Evolutionary conservation across 2,888 invertebrate species (phyloP).

Genomic region (Melanophora roralis): DNA sequence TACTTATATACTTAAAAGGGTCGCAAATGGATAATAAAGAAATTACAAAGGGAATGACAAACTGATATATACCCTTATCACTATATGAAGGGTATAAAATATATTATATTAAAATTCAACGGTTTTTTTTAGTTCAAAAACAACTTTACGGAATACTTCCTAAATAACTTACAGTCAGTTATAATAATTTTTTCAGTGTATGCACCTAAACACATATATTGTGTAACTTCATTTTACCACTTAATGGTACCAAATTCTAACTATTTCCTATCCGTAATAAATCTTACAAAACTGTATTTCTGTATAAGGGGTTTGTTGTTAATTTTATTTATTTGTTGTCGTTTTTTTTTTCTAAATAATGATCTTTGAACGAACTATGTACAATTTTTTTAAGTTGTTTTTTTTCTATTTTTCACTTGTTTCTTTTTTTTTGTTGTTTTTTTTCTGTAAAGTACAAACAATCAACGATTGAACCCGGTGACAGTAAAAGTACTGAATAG

Average conservation of each 20-base stretch:
- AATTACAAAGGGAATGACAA: too few relatives aligned
- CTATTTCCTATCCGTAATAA: neutral
- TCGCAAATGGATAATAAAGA: too few relatives aligned
- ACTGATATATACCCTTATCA: too few relatives aligned
- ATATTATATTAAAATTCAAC: too few relatives aligned
- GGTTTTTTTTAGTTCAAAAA: too few relatives aligned
- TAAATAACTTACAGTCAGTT: too few relatives aligned
- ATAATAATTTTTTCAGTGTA: too few relatives aligned
- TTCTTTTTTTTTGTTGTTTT: conserved; percentile 19
- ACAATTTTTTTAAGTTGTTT: too few relatives aligned
- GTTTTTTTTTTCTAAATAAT: too few relatives aligned
- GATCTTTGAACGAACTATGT: conserved; percentile 56
- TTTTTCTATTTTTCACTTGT: conserved; percentile 70
- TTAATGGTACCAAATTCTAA: conserved; percentile 8
- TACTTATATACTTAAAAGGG: too few relatives aligned
- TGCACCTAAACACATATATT: neutral
- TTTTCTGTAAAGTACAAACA: conserved; percentile 40
- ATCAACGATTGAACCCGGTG: conserved; percentile 67
- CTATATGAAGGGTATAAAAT: too few relatives aligned
- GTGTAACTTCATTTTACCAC: conserved; percentile 45
- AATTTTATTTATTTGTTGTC: conserved; percentile 24
- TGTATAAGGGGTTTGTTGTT: conserved; percentile 27
- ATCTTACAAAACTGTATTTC: neutral
- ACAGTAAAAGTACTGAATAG: conserved; percentile 65
- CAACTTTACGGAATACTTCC: too few relatives aligned